phyloP scores from a whole-genome alignment of 2,797 vertebrate genomes.

The Kryptopterus vitreolus region DNA sequence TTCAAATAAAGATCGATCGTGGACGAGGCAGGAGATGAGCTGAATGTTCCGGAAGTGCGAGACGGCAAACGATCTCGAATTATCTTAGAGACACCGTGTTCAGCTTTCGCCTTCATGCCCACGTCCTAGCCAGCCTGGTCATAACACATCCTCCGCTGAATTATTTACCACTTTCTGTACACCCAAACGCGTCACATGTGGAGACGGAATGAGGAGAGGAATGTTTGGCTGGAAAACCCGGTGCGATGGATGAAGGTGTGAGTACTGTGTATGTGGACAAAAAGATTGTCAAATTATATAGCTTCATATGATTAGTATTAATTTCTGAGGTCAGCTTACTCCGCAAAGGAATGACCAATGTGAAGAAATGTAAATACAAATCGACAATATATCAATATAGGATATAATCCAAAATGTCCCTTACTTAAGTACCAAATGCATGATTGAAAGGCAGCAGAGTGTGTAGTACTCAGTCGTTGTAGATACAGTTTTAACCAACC shows the following conservation, averaged over 20 bases:
- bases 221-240: neutral
- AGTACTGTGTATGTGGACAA: slow-evolving; percentile 16
- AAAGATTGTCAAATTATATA: neutral
- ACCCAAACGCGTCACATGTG: slow-evolving; percentile 23
- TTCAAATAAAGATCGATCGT: too few relatives aligned
- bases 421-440: too few relatives aligned
- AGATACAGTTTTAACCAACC: neutral
- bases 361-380: neutral
- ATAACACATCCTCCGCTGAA: slow-evolving; percentile 41
- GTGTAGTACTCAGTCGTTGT: neutral
- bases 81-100: neutral
- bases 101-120: slow-evolving; percentile 5
- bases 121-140: slow-evolving; percentile 19
- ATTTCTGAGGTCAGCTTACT: neutral
- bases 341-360: neutral
- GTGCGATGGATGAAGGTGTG: slow-evolving; percentile 9
- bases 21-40: neutral
- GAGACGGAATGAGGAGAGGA: slow-evolving; percentile 1
- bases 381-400: too few relatives aligned
- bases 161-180: slow-evolving; percentile 50
- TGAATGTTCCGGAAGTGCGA: slow-evolving; percentile 16
- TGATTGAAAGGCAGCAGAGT: neutral
- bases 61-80: neutral
- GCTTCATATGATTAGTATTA: neutral
- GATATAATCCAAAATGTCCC: neutral